These are phyloP conservation scores for Gallinago stenura DNA, from an alignment of 2,797 vertebrate genomes.

Conservation along the genomic window DNA sequence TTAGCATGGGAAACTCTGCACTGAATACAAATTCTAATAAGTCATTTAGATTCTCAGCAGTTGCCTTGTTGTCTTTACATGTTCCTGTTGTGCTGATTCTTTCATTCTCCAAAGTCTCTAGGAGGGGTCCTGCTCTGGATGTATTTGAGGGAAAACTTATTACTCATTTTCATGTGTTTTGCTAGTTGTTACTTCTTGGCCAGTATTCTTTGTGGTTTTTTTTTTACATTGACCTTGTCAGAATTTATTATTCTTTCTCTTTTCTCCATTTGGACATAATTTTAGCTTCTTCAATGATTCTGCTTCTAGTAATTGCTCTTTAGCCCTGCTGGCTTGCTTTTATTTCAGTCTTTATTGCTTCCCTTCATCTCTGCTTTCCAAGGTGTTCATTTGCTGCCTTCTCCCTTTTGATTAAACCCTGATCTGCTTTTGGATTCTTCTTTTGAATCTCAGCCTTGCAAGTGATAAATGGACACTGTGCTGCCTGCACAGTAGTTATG, in stretches of 20 bases:
- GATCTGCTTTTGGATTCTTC: not conserved
- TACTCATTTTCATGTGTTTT: not conserved
- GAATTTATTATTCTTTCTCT: not conserved
- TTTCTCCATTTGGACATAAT: not conserved
- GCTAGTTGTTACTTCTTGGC: not conserved
- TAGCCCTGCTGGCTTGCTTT: not conserved
- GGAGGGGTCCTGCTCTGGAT: not conserved
- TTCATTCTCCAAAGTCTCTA: not conserved
- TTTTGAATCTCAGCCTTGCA: not conserved
- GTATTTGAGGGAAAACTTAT: not conserved
- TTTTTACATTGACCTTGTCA: not conserved
- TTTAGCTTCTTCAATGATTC: not conserved
- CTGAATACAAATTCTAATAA: not conserved
- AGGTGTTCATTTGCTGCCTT: not conserved
- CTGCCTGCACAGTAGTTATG: not conserved
- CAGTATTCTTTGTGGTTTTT: not conserved
- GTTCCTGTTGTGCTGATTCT: not conserved
- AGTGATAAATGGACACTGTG: not conserved
- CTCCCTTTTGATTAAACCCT: not conserved
- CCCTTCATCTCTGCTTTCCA: not conserved
- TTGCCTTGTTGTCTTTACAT: not conserved
- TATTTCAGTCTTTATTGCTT: not conserved
- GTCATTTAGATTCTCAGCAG: not conserved
- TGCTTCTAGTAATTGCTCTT: not conserved
- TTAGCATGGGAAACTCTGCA: not conserved